Base-by-base conservation (phyloP, 2,113 vertebrate genomes). In the Protomyctophum bolini region DNA sequence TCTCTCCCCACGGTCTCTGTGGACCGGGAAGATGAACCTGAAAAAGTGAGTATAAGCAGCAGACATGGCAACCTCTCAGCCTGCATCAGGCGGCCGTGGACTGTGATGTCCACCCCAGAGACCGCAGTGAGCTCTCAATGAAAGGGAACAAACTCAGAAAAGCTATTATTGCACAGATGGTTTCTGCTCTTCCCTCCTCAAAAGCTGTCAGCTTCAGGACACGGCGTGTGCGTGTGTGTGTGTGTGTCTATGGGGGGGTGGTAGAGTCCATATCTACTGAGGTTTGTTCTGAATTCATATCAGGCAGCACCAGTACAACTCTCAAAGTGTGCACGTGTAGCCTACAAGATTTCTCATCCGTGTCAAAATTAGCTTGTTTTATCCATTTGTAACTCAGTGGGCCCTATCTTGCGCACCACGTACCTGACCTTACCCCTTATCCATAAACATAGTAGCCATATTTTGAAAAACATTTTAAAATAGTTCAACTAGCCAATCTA, bases 1-100 rank as follows among this genome's bases (percentile, higher is more conserved):
- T 66, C 88, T 85, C 77, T 82, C 76, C 73, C 67, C 55, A 56
- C 73, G 49, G 82, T 92, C 89, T 89, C 92, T 86, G 81, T 70
- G 89, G 90, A 89, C 83, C 14, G 45, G 21, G 33, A 73, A 83
- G 86, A 89, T 75, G 82, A 88, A 87, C 87, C 87, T 88, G 73
- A 86, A 84, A 82, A 41, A 41, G 33, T 56, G 63, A 71, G 76
- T 79, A 65, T 77, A 86, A 82, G 85, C 82, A 87, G 80, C 77
- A 82, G 66, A 91, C 90, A 91, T 90, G 87, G 88, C 92, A 93
- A 87, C 87, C 85, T 89, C 90, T 94, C 91, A 94, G 75, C 83
- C 84, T 82, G 70, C 89, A 92, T 93, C 92, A 92, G 82, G 82
- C 87, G 90, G 80, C 75, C 49, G 28, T 86, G 6, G 81, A 71